Base-by-base conservation (phyloP, 2,797 vertebrate species). In the Zalophus californianus region DNA sequence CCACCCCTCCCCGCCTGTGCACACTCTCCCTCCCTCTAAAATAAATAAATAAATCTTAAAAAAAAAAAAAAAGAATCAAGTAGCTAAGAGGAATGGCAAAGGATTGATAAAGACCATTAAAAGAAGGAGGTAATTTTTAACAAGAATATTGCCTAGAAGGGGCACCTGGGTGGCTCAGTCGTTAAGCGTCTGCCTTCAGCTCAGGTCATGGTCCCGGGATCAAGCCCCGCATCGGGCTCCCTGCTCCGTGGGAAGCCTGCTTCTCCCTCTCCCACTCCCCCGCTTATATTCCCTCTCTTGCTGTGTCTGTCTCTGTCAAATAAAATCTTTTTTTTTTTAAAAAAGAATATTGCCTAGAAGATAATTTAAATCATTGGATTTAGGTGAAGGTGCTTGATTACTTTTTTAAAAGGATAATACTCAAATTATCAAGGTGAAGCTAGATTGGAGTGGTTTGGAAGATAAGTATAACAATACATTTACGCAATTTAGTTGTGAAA, bases 401-500 rank as follows among this genome's bases (percentile, higher is more conserved):
- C 29, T 96, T 96, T 56, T 32, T 77, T 50, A 44, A 77, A 79
- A 88, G 12, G 62, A 29, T 78, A 90, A 83, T 94, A 92, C 91
- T 86, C 41, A 90, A 27, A 77, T 41, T 78, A 35, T 89, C 44
- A 11, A 93, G 13, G 35, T 50, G 62, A 79, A 91, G 9, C 89
- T 94, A 60, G n/a, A 90, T 48, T 91, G 32, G 32, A 80, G 25
- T 78, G 6, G 9, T 78, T 87, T 70, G 58, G 68, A 96, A 94
- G 29, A 12, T 91, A 93, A 75, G 15, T 56, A 52, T 41, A 73
- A 29, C 54, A 80, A 38, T 86, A 94, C 72, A 32, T 86, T 86
- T 84, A 87, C 44, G 8, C 94, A 78, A 62, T 75, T 90, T 52
- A 84, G 7, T 90, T 92, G 75, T 78, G 25, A 79, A 72, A 32